Evolutionary conservation across 2,797 vertebrate species (phyloP), one percentile per base, ranked within the genome.

Genomic region (Tiaroga cobitis): DNA sequence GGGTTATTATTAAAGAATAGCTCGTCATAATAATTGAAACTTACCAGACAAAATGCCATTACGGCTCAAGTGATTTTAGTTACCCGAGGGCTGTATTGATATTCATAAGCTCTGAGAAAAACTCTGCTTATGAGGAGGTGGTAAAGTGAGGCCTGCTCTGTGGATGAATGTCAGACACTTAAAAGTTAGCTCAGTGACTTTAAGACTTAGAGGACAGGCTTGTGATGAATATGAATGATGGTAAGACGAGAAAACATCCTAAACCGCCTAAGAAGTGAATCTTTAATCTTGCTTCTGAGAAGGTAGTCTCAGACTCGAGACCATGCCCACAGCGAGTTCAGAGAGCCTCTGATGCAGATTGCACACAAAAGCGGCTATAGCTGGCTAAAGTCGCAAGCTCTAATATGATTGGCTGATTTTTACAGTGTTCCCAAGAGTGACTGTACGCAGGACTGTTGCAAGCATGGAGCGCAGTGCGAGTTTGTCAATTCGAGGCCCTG

Each of bases 201-300:
- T 84, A 84, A 37, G 83, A 84, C 75, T 79, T 84, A n/a, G 37
- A 84, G 75, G 83, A 79, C 83, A 49, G 51, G 51, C 75, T 78
- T 70, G 83, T 84, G 75, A 61, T 84, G 83, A 79, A 84, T 84
- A 84, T 78, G 67, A 84, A 79, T 84, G 65, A 84, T 61, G 51
- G 18, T 41, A 56, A 68, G 61, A 61, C 73, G 54, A 21, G 32
- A 41, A 68, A 68, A 68, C 29, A 75, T 51, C 59, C 61, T 83
- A 83, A 68, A 81, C 2, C 24, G 11, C 67, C 67, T 56, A 26
- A 83, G 82, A 83, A 41, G 61, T 68, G 43, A 68, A 39, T 83
- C 32, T 83, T 83, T 54, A 54, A 76, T 67, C 32, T 83, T 29
- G 70, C 41, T 63, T 74, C 19, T 74, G 37, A 82, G 41, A 51